Evolutionary conservation across 2,888 invertebrate genomes (phyloP).

Genomic region (Heliconius charithonia): DNA sequence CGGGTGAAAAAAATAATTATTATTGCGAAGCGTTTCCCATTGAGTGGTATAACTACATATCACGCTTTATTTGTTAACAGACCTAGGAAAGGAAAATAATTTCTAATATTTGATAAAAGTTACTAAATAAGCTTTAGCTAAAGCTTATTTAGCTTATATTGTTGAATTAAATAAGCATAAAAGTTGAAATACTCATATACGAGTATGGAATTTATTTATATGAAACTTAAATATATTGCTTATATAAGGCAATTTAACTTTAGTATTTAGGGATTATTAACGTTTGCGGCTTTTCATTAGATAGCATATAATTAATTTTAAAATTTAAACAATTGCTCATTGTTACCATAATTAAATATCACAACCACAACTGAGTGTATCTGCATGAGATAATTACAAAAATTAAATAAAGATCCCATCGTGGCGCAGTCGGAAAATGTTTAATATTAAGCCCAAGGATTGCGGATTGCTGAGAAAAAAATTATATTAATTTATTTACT

Average conservation of each 20-base stretch:
- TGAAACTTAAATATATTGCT: neutral
- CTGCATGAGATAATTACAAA: neutral
- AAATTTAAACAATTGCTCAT: conserved; percentile 1
- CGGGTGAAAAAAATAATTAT: too few species aligned
- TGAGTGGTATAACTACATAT: too few species aligned
- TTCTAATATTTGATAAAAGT: neutral
- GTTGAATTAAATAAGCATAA: neutral
- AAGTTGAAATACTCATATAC: neutral
- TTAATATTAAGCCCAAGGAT: neutral
- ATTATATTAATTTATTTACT: too few species aligned
- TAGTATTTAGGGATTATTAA: neutral
- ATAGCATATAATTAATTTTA: conserved; percentile 1
- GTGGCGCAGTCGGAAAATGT: neutral
- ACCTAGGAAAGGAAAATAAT: too few species aligned
- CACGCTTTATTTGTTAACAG: too few species aligned
- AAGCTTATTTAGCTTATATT: too few species aligned
- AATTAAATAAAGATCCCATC: neutral
- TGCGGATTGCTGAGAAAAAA: neutral
- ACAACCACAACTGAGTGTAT: neutral
- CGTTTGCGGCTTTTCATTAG: neutral
- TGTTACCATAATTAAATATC: neutral
- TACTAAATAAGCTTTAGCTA: neutral
- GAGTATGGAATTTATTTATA: neutral
- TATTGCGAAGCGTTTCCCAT: too few species aligned
- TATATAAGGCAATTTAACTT: neutral